These are phyloP conservation scores for Tanypteryx hageni DNA, from an alignment of 2,888 invertebrate species.

Conservation along the genomic window DNA sequence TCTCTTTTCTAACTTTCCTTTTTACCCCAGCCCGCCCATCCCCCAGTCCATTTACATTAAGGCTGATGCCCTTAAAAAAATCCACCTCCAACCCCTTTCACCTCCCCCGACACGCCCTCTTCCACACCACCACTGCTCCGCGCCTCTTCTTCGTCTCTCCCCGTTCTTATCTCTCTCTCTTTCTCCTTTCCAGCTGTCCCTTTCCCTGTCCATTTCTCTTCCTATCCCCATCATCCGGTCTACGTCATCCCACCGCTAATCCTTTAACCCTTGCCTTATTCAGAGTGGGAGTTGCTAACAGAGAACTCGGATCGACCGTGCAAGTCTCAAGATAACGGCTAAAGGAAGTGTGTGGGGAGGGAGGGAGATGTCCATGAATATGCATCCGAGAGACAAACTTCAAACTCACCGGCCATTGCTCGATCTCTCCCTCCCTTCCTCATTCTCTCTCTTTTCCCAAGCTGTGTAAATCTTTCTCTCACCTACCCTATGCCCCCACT, in stretches of 20 bases:
- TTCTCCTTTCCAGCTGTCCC: not conserved
- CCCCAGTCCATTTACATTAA: no score
- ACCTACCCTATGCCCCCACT: not conserved
- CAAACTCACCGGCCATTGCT: not conserved
- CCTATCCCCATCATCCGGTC: not conserved
- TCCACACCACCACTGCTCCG: no score
- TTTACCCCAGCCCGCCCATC: no score
- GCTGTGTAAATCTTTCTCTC: no score
- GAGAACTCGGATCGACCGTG: not conserved
- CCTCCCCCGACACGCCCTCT: no score
- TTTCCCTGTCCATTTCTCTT: not conserved
- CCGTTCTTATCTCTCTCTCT: no score
- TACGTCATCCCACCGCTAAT: not conserved
- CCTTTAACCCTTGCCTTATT: constrained; percentile 6
- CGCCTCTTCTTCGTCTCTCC: no score
- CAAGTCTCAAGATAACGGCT: constrained; percentile 4
- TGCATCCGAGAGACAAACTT: constrained; percentile 2
- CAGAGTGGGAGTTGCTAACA: not conserved
- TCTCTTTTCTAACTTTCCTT: no score
- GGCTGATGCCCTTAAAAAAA: no score
- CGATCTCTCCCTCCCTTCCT: not conserved
- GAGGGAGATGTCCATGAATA: not conserved
- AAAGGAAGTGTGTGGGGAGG: no score
- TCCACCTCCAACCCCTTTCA: no score
- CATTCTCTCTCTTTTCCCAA: not conserved